These are phyloP conservation scores for Brachyrhaphis roseni DNA, from an alignment of 2,797 vertebrate genomes.

Conservation along the genomic window DNA sequence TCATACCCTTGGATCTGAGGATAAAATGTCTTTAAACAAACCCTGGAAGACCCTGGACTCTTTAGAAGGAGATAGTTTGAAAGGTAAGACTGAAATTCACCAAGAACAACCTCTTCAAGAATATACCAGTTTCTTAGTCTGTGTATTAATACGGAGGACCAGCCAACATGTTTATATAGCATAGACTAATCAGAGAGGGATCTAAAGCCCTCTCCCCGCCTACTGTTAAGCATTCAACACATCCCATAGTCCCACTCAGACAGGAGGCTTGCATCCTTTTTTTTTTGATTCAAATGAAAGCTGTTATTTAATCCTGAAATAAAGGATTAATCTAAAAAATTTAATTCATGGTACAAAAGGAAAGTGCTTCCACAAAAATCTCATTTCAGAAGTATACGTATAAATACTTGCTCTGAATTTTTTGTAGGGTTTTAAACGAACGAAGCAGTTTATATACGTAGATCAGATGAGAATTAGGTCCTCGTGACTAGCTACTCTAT, in stretches of 20 bases:
- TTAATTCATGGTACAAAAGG: too few relatives aligned
- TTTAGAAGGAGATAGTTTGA: not conserved
- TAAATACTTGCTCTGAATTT: not conserved
- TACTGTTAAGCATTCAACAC: not conserved
- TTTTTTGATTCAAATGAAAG: not conserved
- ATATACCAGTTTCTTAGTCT: not conserved
- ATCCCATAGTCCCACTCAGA: not conserved
- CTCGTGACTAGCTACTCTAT: not conserved
- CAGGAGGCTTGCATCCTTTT: not conserved
- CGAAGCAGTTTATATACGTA: not conserved
- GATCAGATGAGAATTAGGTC: not conserved
- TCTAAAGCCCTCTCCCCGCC: not conserved
- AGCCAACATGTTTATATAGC: not conserved
- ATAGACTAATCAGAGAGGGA: not conserved
- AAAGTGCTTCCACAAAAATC: not conserved
- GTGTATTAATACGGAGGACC: not conserved
- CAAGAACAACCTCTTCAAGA: not conserved
- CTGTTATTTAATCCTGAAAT: not conserved
- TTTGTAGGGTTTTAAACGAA: not conserved
- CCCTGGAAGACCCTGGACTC: not conserved
- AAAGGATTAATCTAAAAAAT: not conserved
- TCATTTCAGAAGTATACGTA: not conserved
- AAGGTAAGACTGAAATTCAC: not conserved
- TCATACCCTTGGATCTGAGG: not conserved
- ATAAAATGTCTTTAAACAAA: not conserved